Base-by-base conservation (phyloP, 2,888 invertebrate species). In the Tetrapedia diversipes region DNA sequence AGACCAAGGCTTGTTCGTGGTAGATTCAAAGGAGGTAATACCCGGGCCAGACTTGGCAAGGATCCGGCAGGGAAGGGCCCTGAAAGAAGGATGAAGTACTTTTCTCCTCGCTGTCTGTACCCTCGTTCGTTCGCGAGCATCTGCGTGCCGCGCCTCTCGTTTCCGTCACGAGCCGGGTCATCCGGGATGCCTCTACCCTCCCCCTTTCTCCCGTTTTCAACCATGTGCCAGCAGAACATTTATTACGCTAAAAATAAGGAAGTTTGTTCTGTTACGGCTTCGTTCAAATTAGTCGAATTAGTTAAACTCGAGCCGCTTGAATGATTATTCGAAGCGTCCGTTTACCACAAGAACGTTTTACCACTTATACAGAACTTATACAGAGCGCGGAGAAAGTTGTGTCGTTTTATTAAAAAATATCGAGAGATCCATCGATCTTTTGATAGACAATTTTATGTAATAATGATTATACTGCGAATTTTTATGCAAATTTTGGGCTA, bases 1-100 rank as follows among this genome's bases (percentile, higher is more conserved):
- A 88, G 88, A 88, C 84, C 87, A 82, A 85, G 81, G 87, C 86
- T 87, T 88, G 84, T 86, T 89, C 87, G 82, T 83, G 82, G 83
- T 77, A 79, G 81, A 86, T 88, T 88, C 87, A 86, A 86, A 86
- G 82, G 77, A 85, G 86, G 84, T 86, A 86, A 87, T 82, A 86
- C 85, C 81, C 75, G 69, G 81, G 64, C 81, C 79, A 80, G 80
- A 83, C 82, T 84, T 82, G 85, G 86, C 84, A 73, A 83, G 79
- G 77, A 82, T 85, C 79, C 76, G 69, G 79, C 68, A 61, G 74
- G 73, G 63, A 79, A 75, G 45, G 41, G 45, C 63, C 57, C 43
- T 77, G 80, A 72, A 82, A 80, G 77, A 79, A 82, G 76, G 82
- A 80, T 82, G 80, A 82, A 82, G 83, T 83, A 83, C 82, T 82